Percentiles rank a stretch among this genome's conserved stretches.
Evolutionary conservation across 2,113 vertebrate genomes (phyloP).

Genomic region (Rhizomys pruinosus): DNA sequence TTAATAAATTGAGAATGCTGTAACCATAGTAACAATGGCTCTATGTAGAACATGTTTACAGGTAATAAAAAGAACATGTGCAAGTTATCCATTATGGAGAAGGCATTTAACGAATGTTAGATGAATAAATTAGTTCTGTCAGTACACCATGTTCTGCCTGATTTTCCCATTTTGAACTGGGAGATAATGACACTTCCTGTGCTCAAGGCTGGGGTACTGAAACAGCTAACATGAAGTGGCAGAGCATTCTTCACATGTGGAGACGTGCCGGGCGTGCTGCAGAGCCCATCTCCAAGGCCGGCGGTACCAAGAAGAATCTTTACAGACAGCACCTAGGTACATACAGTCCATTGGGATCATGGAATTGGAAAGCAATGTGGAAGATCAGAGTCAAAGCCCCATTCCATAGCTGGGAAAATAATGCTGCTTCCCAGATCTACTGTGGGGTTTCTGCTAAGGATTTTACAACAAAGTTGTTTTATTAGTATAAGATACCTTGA

Average conservation of each 20-base stretch:
- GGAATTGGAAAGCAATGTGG: not conserved
- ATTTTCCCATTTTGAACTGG: conserved; percentile 15
- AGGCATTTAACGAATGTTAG: conserved; percentile 2
- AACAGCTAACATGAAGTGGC: not conserved
- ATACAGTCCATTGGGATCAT: not conserved
- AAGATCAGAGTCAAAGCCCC: conserved; percentile 50
- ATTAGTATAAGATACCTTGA: not conserved
- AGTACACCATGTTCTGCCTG: not conserved
- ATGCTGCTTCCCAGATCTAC: not conserved
- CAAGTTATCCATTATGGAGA: not conserved
- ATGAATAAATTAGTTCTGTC: not conserved
- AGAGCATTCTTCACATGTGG: not conserved
- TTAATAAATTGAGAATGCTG: conserved; percentile 31
- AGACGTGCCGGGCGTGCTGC: not conserved
- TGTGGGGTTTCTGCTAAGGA: conserved; percentile 6
- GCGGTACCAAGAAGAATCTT: not conserved
- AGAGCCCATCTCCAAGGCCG: not conserved
- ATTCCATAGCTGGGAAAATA: not conserved
- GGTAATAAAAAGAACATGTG: conserved; percentile 16
- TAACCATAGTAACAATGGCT: not conserved
- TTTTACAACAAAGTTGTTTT: conserved; percentile 38
- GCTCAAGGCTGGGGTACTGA: not conserved
- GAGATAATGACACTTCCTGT: not conserved
- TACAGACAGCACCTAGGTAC: not conserved
- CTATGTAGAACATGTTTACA: not conserved